Percentiles rank a stretch among this genome's conserved stretches.
phyloP scores from a whole-genome alignment of 2,797 vertebrate species.

The Sebastes hubbsi region DNA sequence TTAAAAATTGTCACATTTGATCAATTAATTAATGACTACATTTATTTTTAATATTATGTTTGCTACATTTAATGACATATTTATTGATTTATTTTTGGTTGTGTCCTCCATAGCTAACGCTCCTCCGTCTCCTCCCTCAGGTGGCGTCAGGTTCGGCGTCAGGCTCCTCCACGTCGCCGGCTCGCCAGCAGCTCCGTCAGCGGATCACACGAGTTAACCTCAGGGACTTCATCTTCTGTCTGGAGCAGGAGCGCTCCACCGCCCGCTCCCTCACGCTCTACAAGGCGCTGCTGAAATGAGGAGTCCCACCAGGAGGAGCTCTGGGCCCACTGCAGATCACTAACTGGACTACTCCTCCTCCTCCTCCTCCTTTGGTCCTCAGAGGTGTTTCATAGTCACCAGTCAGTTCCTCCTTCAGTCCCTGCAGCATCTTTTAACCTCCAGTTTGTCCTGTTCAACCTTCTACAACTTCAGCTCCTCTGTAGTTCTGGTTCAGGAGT shows the following conservation, averaged over 20 bases:
- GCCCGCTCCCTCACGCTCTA: slow-evolving; percentile 85
- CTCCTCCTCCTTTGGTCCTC: slow-evolving; percentile 23
- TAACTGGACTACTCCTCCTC: slow-evolving; percentile 20
- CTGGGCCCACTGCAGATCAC: neutral
- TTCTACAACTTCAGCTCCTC: no score
- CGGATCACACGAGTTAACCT: slow-evolving; percentile 87
- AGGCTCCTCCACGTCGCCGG: slow-evolving; percentile 60
- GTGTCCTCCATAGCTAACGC: neutral
- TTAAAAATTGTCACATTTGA: no score
- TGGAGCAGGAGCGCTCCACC: slow-evolving; percentile 85
- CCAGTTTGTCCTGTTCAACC: no score
- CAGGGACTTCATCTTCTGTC: slow-evolving; percentile 90
- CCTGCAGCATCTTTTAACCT: no score
- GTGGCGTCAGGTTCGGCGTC: slow-evolving; percentile 66
- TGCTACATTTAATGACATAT: no score
- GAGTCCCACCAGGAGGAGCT: neutral
- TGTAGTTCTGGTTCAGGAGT: no score
- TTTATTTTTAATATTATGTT: no score
- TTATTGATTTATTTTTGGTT: no score
- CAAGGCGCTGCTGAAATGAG: slow-evolving; percentile 85
- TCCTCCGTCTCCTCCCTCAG: slow-evolving; percentile 42
- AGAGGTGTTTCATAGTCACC: slow-evolving; percentile 33
- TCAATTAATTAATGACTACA: no score
- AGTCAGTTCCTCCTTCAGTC: neutral
- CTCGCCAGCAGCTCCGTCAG: slow-evolving; percentile 85